Evolutionary conservation across 2,113 vertebrate species (phyloP).

Genomic region (Meleagris gallopavo): DNA sequence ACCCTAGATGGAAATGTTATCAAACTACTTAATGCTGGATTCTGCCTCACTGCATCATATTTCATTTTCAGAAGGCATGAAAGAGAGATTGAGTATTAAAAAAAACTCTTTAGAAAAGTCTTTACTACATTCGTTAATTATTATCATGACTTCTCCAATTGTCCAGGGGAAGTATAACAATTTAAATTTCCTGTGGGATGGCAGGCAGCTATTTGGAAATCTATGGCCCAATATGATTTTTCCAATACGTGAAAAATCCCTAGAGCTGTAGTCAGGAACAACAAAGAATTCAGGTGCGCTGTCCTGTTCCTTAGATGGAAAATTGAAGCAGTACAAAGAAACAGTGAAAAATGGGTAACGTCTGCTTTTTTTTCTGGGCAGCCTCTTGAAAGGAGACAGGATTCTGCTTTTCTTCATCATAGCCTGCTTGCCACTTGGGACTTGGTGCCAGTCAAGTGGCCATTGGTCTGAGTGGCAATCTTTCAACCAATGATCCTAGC

Average conservation of each 20-base stretch:
- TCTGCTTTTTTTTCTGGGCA: background rate
- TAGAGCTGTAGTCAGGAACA: background rate
- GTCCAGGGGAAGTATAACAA: background rate
- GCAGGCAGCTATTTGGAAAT: background rate
- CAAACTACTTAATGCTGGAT: background rate
- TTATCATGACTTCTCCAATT: background rate
- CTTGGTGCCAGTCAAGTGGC: background rate
- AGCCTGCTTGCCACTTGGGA: background rate
- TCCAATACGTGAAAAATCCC: background rate
- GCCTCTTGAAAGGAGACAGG: background rate
- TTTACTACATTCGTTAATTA: background rate
- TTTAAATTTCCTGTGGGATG: background rate
- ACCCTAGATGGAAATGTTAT: background rate
- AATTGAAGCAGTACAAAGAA: background rate
- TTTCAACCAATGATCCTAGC: background rate
- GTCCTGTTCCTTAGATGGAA: background rate
- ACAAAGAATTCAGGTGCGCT: background rate
- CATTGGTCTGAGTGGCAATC: background rate
- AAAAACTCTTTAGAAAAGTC: slow-evolving; percentile 11
- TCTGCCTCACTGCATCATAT: background rate
- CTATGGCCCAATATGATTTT: background rate
- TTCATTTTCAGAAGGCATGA: background rate
- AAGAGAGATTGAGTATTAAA: background rate
- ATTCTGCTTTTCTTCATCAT: background rate
- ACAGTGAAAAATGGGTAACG: background rate